Percentiles rank a stretch among this genome's conserved stretches.
These are phyloP conservation scores for Rhadinocentrus ornatus DNA, from an alignment of 2,797 vertebrate species.

Conservation along the genomic window DNA sequence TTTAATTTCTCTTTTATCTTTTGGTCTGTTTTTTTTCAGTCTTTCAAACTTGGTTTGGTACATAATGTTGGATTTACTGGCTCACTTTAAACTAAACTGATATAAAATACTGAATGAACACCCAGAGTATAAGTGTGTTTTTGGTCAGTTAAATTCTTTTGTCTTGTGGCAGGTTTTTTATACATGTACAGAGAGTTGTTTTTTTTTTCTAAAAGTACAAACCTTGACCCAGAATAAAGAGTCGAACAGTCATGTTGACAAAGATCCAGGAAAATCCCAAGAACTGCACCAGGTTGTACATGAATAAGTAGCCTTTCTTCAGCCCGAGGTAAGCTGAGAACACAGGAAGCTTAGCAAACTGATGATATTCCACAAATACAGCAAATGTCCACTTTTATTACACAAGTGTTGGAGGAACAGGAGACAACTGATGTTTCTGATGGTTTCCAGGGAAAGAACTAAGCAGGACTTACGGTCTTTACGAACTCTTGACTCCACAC, in stretches of 20 bases:
- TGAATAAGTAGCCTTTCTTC: slow-evolving; percentile 92
- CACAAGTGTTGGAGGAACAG: not conserved
- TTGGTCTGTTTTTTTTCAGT: no score
- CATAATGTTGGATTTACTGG: no score
- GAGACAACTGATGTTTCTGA: not conserved
- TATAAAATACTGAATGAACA: no score
- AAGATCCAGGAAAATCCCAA: slow-evolving; percentile 97
- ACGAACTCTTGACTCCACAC: slow-evolving; percentile 89
- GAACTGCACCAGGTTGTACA: slow-evolving; percentile 97
- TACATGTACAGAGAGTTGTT: not conserved
- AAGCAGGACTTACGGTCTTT: slow-evolving; percentile 90
- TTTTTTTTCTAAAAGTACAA: slow-evolving; percentile 24
- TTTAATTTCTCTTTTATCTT: no score
- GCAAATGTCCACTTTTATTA: not conserved
- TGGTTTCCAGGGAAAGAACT: not conserved
- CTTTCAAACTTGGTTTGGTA: no score
- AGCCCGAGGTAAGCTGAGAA: slow-evolving; percentile 80
- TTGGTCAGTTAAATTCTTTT: slow-evolving; percentile 5
- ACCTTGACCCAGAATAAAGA: slow-evolving; percentile 93
- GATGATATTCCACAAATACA: not conserved
- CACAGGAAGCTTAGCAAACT: not conserved
- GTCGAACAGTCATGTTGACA: slow-evolving; percentile 93
- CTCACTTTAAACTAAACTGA: no score
- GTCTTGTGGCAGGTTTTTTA: not conserved
- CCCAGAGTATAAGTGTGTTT: not conserved